Base-by-base conservation (phyloP, 2,888 invertebrate genomes). In the Caenorhabditis afra region DNA sequence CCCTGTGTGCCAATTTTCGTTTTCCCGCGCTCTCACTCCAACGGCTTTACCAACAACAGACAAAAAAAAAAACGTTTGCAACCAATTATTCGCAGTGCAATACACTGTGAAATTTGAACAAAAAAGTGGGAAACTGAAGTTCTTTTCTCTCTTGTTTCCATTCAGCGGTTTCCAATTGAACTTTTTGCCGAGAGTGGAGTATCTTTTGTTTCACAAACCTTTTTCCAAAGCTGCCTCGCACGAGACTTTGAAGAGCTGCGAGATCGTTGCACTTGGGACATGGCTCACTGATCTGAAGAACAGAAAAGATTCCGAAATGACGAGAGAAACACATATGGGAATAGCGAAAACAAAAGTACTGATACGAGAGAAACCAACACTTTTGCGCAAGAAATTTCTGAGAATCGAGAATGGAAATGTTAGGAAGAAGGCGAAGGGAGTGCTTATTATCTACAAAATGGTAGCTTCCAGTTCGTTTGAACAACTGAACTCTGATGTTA, bases 171-270 rank as follows among this genome's bases (percentile, higher is more conserved):
- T 71, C 49, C 45, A 64, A 64, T 71, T 64, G 71, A 57, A 71
- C 71, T 64, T 73, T 55, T 68, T 47, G 68, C 52, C 23, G 57
- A 64, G 59, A 67, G 59, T 45, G 66, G 22, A 65, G 37, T 52
- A 37, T 62, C 47, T 64, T 65, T 65, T 41, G 44, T 29, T n/a
- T 53, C n/a, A 57, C 76, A 22, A 45, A 77, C 77, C 67, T 67
- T 79, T 73, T 64, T 79, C 67, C 73, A 71, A 18, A 71, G 50
- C 47, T 73, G 73, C 8, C 64, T 50, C 8, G 66, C 41, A 29
- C 77, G 52, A 18, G 76, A 76, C 64, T 76, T 76, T 16, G 65
- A 49, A 37, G 73, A 64, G 16, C 64, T 57, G 57, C 73, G 73
- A 20, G 49, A 14, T 7, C 29, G 29, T 37, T 50, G 67, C 37